Conservation (phyloP, 2,113 vertebrate species). For the Nothoprocta perdicaria region DNA sequence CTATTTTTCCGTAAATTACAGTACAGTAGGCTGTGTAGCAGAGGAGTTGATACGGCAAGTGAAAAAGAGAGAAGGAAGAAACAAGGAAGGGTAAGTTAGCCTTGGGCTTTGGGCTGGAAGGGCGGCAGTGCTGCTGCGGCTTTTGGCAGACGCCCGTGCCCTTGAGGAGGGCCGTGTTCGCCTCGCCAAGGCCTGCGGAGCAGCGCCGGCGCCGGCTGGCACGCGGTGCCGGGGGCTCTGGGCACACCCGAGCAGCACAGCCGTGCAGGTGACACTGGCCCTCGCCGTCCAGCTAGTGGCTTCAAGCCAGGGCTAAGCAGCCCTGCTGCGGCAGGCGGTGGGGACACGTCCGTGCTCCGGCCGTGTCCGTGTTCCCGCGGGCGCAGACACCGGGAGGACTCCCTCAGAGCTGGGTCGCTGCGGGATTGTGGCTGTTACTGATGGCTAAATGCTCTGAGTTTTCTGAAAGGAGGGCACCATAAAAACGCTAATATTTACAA, state of each 20-base stretch:
- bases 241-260: background rate
- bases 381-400: background rate
- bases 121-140: background rate
- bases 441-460: background rate
- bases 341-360: fast-evolving
- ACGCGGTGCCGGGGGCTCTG: background rate
- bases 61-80: background rate
- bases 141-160: background rate
- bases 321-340: background rate
- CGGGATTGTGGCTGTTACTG: background rate
- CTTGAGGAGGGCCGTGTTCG: fast-evolving
- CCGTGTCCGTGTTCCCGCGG: background rate
- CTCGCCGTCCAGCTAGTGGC: background rate
- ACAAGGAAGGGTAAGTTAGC: background rate
- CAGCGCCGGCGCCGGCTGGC: background rate
- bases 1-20: background rate
- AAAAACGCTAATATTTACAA: background rate
- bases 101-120: background rate
- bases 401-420: background rate
- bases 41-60: background rate
- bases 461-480: background rate
- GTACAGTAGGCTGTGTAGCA: background rate
- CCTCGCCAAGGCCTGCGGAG: fast-evolving
- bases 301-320: background rate
- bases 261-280: too few species aligned